Base-by-base conservation (phyloP, 2,888 invertebrate genomes). In the Synergus umbraculus region DNA sequence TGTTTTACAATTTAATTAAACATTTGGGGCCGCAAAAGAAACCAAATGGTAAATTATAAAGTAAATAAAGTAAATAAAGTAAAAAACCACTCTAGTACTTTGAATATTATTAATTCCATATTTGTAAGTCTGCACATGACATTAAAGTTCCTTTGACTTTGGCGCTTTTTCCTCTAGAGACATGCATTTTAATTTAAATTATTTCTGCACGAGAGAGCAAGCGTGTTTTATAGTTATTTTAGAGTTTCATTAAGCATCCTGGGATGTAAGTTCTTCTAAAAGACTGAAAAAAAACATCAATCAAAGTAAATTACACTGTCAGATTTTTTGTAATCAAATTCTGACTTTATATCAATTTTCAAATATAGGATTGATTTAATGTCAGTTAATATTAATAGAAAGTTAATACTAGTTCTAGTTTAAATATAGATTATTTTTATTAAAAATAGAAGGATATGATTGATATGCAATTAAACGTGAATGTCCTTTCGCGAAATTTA, bases 141-240 rank as follows among this genome's bases (percentile, higher is more conserved):
- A 73, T 54, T 73, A 58, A 73, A 73, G 54, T 73, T 49, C 54
- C 54, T 73, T 73, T 73, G 73, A 73, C 73, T 41, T 41, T 73
- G 54, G 54, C 10, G 46, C 69, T 73, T 54, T 73, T 73, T 73
- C 73, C 54, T 58, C 41, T 10, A 58, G 54, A 73, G 73, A 73
- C 63, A 15, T 73, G 54, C n/a, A 73, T 73, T 54, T 58, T 73
- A 73, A 73, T 73, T 73, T 58, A 54, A 73, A 73, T 73, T 73
- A 49, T 54, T 54, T 73, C 73, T 37, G 8, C 73, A n/a, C 49
- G 37, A 73, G n/a, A 10, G n/a, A 73, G 37, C 37, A 49, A 29
- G 41, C 22, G 37, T 73, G 73, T 37, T 73, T 73, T n/a, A 29
- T n/a, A 8, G 13, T 15, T 43, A 66, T 66, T 66, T 66, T n/a